Base-by-base conservation (phyloP, 2,888 invertebrate genomes). In the Drosophila histrio region DNA sequence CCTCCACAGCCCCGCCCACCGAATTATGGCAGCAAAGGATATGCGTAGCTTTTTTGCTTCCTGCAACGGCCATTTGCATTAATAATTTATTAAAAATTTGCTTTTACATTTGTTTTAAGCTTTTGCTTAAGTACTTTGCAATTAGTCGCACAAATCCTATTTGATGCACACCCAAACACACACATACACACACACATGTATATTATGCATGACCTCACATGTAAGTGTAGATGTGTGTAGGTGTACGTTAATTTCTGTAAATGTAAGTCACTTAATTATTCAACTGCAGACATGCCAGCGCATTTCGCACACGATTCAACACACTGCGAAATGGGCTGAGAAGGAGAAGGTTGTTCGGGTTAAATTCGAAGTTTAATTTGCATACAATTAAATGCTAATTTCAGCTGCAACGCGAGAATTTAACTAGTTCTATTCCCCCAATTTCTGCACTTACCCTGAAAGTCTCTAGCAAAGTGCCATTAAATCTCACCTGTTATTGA, bases 71-170 rank as follows among this genome's bases (percentile, higher is more conserved):
- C 60, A 78, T 84, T 82, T 86, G 78, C 81, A 75, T 82, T 74
- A 90, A 90, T 89, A 90, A 90, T 89, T 88, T 83, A 90, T 89
- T 65, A 81, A 86, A 89, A 74, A 85, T 76, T 78, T 78, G 77
- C 88, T 89, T 79, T 82, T 82, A 75, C 89, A 89, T 89, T 89
- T 89, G 88, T 87, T 84, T 78, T 78, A 87, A 89, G 88, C 89
- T 85, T 87, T 87, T 87, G 77, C 86, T 89, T 85, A 90, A 90
- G 89, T 81, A 90, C 90, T 89, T 90, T 89, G 86, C 91, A 90
- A 90, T 90, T 90, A 90, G 91, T 90, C 89, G 79, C 73, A 63
- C 81, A 89, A 89, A 90, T 89, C 88, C 83, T 64, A 72, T 87
- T 86, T 84, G 76, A 54, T 58, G 65, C 58, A 73, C 74, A 65